phyloP scores from a whole-genome alignment of 1,140 invertebrate genomes.

The Drosophila willistoni region DNA sequence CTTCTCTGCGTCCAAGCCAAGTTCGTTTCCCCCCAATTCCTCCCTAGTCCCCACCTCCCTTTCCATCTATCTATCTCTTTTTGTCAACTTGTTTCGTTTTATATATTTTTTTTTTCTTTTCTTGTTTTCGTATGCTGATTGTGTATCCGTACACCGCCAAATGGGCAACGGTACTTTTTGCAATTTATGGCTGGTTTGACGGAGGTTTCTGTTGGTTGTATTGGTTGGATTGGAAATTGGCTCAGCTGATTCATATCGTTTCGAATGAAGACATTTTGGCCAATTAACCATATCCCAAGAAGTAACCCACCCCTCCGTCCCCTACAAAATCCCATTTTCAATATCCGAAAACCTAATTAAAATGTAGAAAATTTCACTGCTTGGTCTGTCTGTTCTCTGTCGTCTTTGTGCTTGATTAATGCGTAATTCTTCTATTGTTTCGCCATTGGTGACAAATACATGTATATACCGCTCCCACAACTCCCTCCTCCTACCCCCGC shows the following conservation, averaged over 20 bases:
- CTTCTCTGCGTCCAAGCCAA: slow-evolving; percentile 15
- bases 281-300: slow-evolving; percentile 5
- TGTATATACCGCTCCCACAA: slow-evolving; percentile 46
- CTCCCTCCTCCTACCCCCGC: background rate
- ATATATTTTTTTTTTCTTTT: background rate
- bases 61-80: slow-evolving; percentile 40
- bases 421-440: slow-evolving; percentile 71
- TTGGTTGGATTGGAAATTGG: slow-evolving; percentile 49
- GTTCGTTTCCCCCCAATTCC: slow-evolving; percentile 7
- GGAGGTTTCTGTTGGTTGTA: slow-evolving; percentile 43
- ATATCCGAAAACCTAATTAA: slow-evolving; percentile 69
- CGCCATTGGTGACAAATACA: slow-evolving; percentile 43
- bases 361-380: slow-evolving; percentile 35
- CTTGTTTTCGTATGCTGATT: slow-evolving; percentile 53
- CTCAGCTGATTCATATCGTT: slow-evolving; percentile 71
- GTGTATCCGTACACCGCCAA: slow-evolving; percentile 44
- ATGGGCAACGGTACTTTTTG: slow-evolving; percentile 71
- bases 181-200: slow-evolving; percentile 64
- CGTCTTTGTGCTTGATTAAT: slow-evolving; percentile 73
- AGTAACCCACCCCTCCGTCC: background rate
- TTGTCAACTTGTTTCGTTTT: background rate
- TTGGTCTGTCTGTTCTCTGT: slow-evolving; percentile 7
- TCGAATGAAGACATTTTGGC: slow-evolving; percentile 31
- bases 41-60: slow-evolving; percentile 1
- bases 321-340: no score